phyloP scores from a whole-genome alignment of 53 echinoderm and acorn worm species.

The Holothuria leucospilota region DNA sequence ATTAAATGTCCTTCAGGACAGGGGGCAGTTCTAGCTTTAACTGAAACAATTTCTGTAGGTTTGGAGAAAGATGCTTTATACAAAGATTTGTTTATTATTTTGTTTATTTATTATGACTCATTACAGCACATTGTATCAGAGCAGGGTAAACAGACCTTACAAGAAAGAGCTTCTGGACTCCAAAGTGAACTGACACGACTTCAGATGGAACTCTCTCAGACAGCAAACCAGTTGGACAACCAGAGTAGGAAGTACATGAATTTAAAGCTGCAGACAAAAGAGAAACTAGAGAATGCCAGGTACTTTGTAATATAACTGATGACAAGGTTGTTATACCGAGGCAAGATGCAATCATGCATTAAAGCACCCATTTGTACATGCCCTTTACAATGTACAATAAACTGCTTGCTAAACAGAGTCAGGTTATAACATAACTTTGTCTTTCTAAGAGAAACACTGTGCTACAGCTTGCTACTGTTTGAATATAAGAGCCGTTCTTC shows the following conservation, averaged over 20 bases:
- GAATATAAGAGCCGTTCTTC: too few relatives aligned
- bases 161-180: conserved; percentile 68
- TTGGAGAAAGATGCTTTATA: too few relatives aligned
- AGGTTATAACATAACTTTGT: too few relatives aligned
- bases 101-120: not conserved
- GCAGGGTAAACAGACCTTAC: conserved; percentile 78
- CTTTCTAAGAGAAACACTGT: too few relatives aligned
- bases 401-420: too few relatives aligned
- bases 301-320: not conserved
- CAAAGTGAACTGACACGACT: conserved; percentile 78
- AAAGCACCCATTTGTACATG: too few relatives aligned
- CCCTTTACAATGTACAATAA: too few relatives aligned
- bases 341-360: too few relatives aligned
- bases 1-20: too few relatives aligned
- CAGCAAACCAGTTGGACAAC: conserved; percentile 73
- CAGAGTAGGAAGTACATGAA: conserved; percentile 82
- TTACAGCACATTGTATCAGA: conserved; percentile 82
- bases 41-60: too few relatives aligned
- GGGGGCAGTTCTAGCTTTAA: too few relatives aligned
- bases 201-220: conserved; percentile 69
- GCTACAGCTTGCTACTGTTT: too few relatives aligned
- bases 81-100: not conserved
- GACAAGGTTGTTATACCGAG: not conserved
- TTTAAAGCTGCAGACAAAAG: conserved; percentile 82
- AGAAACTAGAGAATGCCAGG: conserved; percentile 93